These are phyloP conservation scores for Tenthredo mesomela DNA, from an alignment of 2,888 invertebrate genomes.

Conservation along the genomic window DNA sequence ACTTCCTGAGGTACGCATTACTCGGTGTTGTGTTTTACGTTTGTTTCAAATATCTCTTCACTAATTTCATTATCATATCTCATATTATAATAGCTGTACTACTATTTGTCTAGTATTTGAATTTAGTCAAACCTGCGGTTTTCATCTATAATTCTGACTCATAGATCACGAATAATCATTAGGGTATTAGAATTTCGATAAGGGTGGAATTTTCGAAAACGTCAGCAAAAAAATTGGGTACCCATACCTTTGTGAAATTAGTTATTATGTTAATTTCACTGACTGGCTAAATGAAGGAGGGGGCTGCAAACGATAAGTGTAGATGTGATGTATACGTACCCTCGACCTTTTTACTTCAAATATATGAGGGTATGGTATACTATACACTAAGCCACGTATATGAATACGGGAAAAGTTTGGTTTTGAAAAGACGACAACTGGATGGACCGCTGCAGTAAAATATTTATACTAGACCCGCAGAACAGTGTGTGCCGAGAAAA, in stretches of 20 bases:
- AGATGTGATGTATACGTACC: background rate
- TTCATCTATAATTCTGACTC: background rate
- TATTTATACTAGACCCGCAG: constrained; percentile 38
- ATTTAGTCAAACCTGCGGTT: too few relatives aligned
- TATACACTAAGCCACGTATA: background rate
- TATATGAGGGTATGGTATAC: too few relatives aligned
- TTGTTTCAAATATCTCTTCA: background rate
- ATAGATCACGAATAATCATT: background rate
- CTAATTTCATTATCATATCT: background rate
- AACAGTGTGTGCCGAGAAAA: background rate
- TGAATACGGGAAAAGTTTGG: background rate
- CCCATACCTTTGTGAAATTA: background rate
- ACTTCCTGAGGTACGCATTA: constrained; percentile 90
- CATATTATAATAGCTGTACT: too few relatives aligned
- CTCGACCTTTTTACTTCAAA: background rate
- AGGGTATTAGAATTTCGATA: background rate
- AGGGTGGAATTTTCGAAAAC: background rate
- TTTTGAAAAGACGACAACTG: constrained; percentile 43
- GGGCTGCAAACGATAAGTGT: background rate
- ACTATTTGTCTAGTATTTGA: background rate
- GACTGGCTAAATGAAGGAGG: background rate
- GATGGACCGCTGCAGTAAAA: constrained; percentile 31
- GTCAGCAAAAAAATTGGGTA: too few relatives aligned
- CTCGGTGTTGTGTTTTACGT: constrained; percentile 38
- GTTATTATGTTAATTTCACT: background rate